Conservation (phyloP, 2,888 invertebrate genomes). For the Latrodectus hesperus region DNA sequence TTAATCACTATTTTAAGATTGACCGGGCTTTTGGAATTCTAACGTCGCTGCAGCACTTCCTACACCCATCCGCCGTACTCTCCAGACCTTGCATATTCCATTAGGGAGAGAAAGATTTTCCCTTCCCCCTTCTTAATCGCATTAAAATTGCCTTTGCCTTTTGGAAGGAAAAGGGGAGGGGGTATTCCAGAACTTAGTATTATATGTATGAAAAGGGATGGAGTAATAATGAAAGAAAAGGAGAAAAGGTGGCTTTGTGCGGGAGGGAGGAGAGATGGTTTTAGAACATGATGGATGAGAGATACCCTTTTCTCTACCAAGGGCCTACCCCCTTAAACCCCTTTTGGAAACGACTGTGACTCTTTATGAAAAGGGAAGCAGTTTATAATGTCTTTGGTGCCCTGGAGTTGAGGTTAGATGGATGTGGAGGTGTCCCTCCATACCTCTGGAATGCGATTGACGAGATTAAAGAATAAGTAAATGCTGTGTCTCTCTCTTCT, state of each 20-base stretch:
- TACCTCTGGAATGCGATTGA: slow-evolving; percentile 8
- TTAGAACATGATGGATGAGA: slow-evolving; percentile 44
- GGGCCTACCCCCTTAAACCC: too few species aligned
- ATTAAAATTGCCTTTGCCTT: slow-evolving; percentile 64
- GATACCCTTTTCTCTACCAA: neutral
- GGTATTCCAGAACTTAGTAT: neutral
- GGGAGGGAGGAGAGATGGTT: slow-evolving; percentile 12
- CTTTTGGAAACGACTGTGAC: slow-evolving; percentile 27
- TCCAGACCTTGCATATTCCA: slow-evolving; percentile 43
- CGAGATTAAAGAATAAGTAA: slow-evolving; percentile 21
- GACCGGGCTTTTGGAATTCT: slow-evolving; percentile 57
- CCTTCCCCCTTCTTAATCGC: slow-evolving; percentile 43
- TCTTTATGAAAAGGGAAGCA: slow-evolving; percentile 31
- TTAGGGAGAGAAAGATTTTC: slow-evolving; percentile 58
- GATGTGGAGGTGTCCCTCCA: slow-evolving; percentile 1
- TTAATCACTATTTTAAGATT: slow-evolving; percentile 68
- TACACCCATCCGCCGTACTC: neutral
- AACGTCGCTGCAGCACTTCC: neutral
- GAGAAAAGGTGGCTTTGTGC: neutral
- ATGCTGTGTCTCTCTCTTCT: neutral
- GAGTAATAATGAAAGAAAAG: slow-evolving; percentile 43
- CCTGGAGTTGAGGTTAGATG: slow-evolving; percentile 22
- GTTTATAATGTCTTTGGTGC: slow-evolving; percentile 27
- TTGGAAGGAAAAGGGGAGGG: slow-evolving; percentile 24
- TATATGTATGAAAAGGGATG: slow-evolving; percentile 34